Evolutionary conservation across 1,140 invertebrate species (phyloP).

Genomic region (Pollicipes pollicipes): DNA sequence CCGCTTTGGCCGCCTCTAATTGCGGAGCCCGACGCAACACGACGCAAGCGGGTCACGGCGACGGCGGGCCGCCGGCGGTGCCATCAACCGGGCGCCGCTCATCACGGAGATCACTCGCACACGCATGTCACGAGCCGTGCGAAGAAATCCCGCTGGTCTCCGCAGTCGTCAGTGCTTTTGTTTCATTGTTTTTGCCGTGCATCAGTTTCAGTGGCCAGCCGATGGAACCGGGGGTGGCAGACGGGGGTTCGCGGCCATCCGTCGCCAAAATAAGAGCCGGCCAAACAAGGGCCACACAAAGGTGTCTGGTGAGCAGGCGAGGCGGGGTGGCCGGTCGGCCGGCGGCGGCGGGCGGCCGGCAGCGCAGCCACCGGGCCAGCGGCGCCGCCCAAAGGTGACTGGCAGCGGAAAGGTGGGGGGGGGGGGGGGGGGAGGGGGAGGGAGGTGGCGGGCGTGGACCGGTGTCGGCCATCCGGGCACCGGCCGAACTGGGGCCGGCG

Average conservation of each 20-base stretch:
- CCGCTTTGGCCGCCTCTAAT: not conserved
- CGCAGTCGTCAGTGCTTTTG: not conserved
- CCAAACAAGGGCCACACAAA: not conserved
- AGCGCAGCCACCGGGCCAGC: no score
- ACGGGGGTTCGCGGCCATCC: constrained; percentile 1
- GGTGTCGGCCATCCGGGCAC: no score
- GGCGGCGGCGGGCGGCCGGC: no score
- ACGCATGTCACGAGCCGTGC: not conserved
- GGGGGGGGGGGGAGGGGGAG: no score
- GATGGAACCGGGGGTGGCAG: not conserved
- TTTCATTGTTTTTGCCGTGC: not conserved
- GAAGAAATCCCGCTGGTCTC: not conserved
- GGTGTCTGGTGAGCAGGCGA: not conserved
- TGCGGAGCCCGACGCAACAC: not conserved
- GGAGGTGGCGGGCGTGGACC: no score
- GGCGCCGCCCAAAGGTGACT: no score
- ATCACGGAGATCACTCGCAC: not conserved
- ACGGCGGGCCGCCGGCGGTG: no score
- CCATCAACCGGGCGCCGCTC: not conserved
- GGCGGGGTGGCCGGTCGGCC: no score
- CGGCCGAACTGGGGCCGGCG: no score
- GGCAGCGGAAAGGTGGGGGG: no score
- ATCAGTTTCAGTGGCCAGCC: not conserved
- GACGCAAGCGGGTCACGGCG: not conserved
- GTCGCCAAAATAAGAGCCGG: not conserved